These are phyloP conservation scores for Vidua macroura DNA, from an alignment of 2,113 vertebrate species.

Conservation along the genomic window DNA sequence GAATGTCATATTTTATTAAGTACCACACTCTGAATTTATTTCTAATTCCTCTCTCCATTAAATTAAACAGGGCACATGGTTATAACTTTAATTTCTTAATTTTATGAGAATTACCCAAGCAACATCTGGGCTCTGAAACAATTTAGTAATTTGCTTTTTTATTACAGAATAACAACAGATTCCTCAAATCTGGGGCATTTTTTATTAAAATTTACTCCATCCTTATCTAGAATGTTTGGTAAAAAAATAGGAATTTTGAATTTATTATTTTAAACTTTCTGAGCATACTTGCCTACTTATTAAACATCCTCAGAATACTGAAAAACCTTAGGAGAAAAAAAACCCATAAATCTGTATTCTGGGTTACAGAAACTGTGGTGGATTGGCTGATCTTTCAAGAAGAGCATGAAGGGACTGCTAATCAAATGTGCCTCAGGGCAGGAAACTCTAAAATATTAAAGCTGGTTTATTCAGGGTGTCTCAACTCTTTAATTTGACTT, in stretches of 20 bases:
- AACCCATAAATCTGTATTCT: background rate
- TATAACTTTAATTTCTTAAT: constrained; percentile 71
- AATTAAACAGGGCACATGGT: constrained; percentile 62
- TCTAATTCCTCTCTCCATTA: constrained; percentile 44
- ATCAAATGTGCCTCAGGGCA: constrained; percentile 39
- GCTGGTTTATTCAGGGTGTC: background rate
- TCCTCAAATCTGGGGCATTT: constrained; percentile 32
- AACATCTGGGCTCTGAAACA: constrained; percentile 67
- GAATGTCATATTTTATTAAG: constrained; percentile 65
- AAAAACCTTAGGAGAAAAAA: background rate
- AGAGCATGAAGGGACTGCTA: background rate
- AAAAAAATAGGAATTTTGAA: background rate
- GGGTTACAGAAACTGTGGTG: background rate
- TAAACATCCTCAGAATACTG: background rate
- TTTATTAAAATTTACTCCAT: background rate
- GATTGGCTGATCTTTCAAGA: constrained; percentile 29
- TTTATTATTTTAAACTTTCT: background rate
- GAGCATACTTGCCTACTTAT: background rate
- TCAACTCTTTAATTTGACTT: constrained; percentile 1
- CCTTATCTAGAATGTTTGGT: background rate
- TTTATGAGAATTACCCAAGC: constrained; percentile 64
- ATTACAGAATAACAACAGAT: constrained; percentile 56
- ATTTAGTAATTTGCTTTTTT: constrained; percentile 53
- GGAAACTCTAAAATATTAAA: constrained; percentile 20
- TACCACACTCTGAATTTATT: constrained; percentile 45